Conservation (phyloP, 2,888 invertebrate genomes). For the Carpatolechia fugitivella region DNA sequence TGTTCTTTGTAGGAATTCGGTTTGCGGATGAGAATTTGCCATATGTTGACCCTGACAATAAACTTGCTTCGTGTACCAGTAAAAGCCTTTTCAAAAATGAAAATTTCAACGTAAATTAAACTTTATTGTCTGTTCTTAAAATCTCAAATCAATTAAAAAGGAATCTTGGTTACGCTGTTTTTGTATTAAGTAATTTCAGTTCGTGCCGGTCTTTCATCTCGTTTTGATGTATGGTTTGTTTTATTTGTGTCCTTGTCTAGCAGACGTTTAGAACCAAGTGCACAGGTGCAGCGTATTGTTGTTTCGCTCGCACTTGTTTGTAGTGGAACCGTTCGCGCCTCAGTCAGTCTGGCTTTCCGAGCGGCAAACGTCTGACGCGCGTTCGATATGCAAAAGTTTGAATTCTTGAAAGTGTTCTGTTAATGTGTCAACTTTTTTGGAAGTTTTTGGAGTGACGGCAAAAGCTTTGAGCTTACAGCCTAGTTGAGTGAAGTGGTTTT, state of each 20-base stretch:
- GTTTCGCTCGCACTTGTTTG: conserved; percentile 65
- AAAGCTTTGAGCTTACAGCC: conserved; percentile 37
- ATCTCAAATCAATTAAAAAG: conserved; percentile 23
- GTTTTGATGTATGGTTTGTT: conserved; percentile 60
- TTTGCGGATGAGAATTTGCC: conserved; percentile 59
- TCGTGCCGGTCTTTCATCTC: conserved; percentile 46
- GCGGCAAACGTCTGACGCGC: conserved; percentile 45
- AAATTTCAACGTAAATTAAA: not conserved
- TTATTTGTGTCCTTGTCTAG: conserved; percentile 57
- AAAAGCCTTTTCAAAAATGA: not conserved
- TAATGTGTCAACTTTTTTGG: conserved; percentile 34
- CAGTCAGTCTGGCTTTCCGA: conserved; percentile 59
- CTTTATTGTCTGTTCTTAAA: conserved; percentile 13
- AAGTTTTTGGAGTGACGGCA: conserved; percentile 35
- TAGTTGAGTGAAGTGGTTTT: conserved; percentile 34
- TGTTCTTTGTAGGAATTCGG: conserved; percentile 54
- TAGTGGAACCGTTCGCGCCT: conserved; percentile 40
- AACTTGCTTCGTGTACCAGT: conserved; percentile 36
- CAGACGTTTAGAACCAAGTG: conserved; percentile 69
- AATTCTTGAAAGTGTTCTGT: conserved; percentile 46
- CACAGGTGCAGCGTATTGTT: conserved; percentile 64
- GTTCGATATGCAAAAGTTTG: conserved; percentile 21
- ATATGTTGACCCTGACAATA: conserved; percentile 76
- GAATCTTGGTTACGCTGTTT: conserved; percentile 37
- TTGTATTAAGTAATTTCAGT: conserved; percentile 20